Percentiles rank a stretch among this genome's conserved stretches.
These are phyloP conservation scores for Jacana jacana DNA, from an alignment of 2,113 vertebrate genomes.

Conservation along the genomic window DNA sequence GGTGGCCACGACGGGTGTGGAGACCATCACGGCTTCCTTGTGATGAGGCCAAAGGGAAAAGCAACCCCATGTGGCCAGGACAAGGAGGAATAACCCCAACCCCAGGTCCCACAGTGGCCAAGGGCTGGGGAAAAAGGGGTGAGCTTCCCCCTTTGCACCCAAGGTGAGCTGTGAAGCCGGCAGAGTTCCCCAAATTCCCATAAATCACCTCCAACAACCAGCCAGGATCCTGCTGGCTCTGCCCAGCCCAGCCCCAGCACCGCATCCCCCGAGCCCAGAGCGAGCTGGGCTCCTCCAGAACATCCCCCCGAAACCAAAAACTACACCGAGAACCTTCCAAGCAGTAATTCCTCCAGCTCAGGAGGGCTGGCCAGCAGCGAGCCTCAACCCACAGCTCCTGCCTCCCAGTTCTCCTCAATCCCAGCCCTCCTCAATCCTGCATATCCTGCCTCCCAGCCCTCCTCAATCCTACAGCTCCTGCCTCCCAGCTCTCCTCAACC, in stretches of 20 bases:
- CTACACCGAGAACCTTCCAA: neutral
- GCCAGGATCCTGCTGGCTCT: accelerated
- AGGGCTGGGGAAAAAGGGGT: neutral
- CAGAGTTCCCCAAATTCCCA: neutral
- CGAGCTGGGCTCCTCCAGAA: neutral
- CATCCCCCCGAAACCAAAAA: neutral
- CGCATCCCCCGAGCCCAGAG: accelerated
- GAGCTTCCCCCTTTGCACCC: neutral
- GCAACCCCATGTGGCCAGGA: neutral
- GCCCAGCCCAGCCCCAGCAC: neutral
- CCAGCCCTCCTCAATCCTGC: neutral
- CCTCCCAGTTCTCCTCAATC: neutral
- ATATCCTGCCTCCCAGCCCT: no score
- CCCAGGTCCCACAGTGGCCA: neutral
- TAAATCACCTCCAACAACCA: neutral
- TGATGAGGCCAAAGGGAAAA: neutral
- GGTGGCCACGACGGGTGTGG: neutral
- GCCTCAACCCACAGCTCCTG: no score
- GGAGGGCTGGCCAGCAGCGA: neutral
- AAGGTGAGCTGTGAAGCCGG: neutral
- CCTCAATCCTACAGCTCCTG: neutral
- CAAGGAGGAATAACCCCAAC: neutral
- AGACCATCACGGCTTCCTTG: neutral
- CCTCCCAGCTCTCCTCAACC: neutral
- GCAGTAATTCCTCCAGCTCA: neutral